These are phyloP conservation scores for Euwallacea fornicatus DNA, from an alignment of 1,140 invertebrate genomes.

Conservation along the genomic window DNA sequence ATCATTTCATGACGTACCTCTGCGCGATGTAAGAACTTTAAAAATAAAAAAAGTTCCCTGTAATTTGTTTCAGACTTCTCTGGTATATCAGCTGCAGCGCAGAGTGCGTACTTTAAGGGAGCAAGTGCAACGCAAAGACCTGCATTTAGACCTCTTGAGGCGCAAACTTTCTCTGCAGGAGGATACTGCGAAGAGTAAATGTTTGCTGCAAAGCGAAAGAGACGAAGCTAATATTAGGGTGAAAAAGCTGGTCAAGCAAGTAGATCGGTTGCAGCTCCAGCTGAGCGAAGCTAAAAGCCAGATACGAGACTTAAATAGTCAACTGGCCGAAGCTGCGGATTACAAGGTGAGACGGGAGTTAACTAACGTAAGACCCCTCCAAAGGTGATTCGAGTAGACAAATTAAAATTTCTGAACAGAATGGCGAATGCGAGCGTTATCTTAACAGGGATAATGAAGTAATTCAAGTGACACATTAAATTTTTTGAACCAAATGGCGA, in stretches of 20 bases:
- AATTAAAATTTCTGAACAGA: no score
- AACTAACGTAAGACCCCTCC: neutral
- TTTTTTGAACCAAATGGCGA: no score
- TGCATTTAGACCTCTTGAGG: slow-evolving; percentile 85
- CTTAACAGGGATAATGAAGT: no score
- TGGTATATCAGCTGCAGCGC: slow-evolving; percentile 81
- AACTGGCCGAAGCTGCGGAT: slow-evolving; percentile 78
- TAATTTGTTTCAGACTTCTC: slow-evolving; percentile 64
- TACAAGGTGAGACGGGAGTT: slow-evolving; percentile 65
- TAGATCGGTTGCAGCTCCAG: slow-evolving; percentile 72
- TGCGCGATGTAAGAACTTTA: slow-evolving; percentile 50
- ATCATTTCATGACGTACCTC: slow-evolving; percentile 69
- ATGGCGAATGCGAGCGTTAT: no score
- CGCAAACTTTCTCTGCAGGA: slow-evolving; percentile 83
- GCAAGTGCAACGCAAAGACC: slow-evolving; percentile 85
- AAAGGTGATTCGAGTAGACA: no score
- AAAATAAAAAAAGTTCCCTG: slow-evolving; percentile 11
- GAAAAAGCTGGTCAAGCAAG: slow-evolving; percentile 76
- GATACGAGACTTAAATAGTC: slow-evolving; percentile 74
- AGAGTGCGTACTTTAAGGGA: slow-evolving; percentile 79
- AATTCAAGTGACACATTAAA: no score
- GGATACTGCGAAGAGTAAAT: slow-evolving; percentile 69
- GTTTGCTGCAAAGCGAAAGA: slow-evolving; percentile 64
- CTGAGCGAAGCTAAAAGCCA: slow-evolving; percentile 71
- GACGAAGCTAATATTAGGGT: slow-evolving; percentile 74